These are phyloP conservation scores for Psittacula derbiana DNA, from an alignment of 2,797 vertebrate genomes.

Conservation along the genomic window DNA sequence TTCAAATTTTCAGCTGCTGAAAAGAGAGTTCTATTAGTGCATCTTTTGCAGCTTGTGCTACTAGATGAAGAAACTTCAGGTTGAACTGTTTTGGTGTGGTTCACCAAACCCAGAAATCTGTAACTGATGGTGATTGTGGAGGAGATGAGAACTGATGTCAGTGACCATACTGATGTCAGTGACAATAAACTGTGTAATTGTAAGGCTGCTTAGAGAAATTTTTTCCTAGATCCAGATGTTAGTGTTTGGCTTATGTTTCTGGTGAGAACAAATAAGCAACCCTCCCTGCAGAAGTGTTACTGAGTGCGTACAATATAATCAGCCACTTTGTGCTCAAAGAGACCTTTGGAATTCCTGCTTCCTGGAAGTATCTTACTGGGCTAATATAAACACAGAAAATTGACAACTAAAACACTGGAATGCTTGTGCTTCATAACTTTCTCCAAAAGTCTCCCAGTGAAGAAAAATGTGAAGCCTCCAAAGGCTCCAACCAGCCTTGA, in stretches of 20 bases:
- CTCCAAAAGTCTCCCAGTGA: background rate
- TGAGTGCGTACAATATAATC: background rate
- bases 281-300: accelerated
- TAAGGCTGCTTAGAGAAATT: background rate
- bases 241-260: background rate
- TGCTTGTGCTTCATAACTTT: background rate
- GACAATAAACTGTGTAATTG: background rate
- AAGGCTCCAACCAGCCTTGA: background rate
- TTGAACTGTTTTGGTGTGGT: background rate
- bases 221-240: background rate
- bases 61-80: background rate
- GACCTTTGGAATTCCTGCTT: background rate
- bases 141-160: background rate
- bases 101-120: background rate
- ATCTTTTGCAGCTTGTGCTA: background rate
- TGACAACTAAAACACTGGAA: background rate
- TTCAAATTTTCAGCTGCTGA: background rate
- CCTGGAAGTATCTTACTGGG: background rate
- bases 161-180: background rate
- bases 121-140: background rate
- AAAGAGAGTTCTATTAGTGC: background rate
- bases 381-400: background rate
- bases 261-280: background rate
- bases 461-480: background rate
- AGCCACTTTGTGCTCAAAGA: background rate